phyloP scores from a whole-genome alignment of 2,888 invertebrate species.

The Caenorhabditis sp. region DNA sequence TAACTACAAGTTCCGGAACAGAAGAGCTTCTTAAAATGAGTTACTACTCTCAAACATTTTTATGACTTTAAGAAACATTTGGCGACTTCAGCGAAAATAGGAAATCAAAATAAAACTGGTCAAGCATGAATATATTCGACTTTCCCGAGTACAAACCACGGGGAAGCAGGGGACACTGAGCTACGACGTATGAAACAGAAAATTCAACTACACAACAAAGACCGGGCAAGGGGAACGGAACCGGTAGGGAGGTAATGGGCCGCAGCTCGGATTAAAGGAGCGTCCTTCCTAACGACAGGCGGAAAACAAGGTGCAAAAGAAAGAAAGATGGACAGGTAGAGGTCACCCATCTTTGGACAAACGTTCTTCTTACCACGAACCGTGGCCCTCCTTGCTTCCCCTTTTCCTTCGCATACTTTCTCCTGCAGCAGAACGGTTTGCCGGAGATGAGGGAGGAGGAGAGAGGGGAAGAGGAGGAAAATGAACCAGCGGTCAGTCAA shows the following conservation, averaged over 20 bases:
- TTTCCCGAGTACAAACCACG: too few relatives aligned
- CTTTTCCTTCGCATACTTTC: conserved; percentile 9
- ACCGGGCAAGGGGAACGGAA: background rate
- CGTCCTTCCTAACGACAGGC: conserved; percentile 59
- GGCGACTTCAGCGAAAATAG: too few relatives aligned
- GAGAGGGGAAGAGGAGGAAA: conserved; percentile 41
- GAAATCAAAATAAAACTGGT: too few relatives aligned
- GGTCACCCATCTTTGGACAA: conserved; percentile 59
- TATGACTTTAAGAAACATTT: too few relatives aligned
- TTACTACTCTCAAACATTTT: too few relatives aligned
- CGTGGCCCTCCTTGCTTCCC: conserved; percentile 30
- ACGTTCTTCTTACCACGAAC: conserved; percentile 48
- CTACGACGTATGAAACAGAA: too few relatives aligned
- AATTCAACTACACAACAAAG: too few relatives aligned
- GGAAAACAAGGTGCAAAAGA: conserved; percentile 53
- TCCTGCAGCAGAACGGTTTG: conserved; percentile 54
- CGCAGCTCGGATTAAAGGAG: conserved; percentile 60
- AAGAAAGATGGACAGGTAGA: conserved; percentile 24
- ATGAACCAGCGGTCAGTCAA: conserved; percentile 65
- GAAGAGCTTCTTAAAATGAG: too few relatives aligned
- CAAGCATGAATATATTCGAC: too few relatives aligned
- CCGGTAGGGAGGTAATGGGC: conserved; percentile 46
- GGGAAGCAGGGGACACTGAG: too few relatives aligned
- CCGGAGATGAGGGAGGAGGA: conserved; percentile 17
- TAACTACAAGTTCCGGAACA: too few relatives aligned